phyloP scores from a whole-genome alignment of 2,797 vertebrate genomes.

The Gobio occitaniae region DNA sequence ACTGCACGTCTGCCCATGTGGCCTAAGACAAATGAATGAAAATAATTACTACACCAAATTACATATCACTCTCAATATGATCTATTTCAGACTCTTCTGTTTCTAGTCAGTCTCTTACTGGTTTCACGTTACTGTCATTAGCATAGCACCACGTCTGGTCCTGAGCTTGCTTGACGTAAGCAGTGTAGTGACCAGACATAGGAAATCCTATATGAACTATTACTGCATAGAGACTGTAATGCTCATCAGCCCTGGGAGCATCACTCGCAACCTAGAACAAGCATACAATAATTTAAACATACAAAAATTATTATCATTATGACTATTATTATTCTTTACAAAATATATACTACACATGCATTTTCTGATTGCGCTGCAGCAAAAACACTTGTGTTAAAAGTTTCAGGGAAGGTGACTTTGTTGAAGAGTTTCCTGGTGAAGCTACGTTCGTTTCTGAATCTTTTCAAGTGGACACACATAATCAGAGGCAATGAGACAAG shows the following conservation, averaged over 20 bases:
- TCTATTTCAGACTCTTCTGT: background rate
- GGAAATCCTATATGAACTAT: constrained; percentile 71
- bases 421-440: constrained; percentile 65
- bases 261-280: background rate
- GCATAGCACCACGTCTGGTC: constrained; percentile 69
- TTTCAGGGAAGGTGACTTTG: constrained; percentile 72
- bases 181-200: constrained; percentile 74
- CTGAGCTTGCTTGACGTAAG: constrained; percentile 62
- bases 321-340: background rate
- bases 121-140: constrained; percentile 62
- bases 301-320: background rate
- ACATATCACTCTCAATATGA: background rate
- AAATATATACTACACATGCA: constrained; percentile 50
- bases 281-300: background rate
- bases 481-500: constrained; percentile 73
- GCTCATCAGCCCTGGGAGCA: constrained; percentile 61
- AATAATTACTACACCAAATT: background rate
- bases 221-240: constrained; percentile 75
- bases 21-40: constrained; percentile 57
- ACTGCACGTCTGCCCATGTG: constrained; percentile 66
- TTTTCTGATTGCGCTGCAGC: constrained; percentile 44
- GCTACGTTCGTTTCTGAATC: constrained; percentile 57
- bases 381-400: constrained; percentile 60
- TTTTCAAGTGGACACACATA: constrained; percentile 76
- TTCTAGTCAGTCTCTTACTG: constrained; percentile 55